Percentiles rank a stretch among this genome's conserved stretches.
phyloP scores from a whole-genome alignment of 1,140 invertebrate species.

The Acromyrmex echinatior region DNA sequence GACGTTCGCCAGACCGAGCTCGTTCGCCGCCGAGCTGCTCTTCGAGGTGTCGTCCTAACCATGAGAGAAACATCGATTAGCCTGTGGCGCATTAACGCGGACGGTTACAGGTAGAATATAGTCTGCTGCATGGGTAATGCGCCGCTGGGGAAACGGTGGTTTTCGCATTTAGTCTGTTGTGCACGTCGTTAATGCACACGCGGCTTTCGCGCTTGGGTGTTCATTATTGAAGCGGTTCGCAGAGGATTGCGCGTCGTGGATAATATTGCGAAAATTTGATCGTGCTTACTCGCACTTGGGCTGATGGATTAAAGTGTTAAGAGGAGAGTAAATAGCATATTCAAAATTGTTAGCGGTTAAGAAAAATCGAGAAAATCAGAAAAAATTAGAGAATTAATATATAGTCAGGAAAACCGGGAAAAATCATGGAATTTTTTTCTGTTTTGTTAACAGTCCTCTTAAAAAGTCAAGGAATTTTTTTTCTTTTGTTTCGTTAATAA shows the following conservation, averaged over 20 bases:
- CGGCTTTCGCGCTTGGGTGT: conserved; percentile 27
- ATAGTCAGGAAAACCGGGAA: too few species aligned
- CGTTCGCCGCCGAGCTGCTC: conserved; percentile 93
- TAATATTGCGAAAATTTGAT: conserved; percentile 54
- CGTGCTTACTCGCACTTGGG: neutral
- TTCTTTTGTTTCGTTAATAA: too few species aligned
- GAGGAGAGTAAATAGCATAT: neutral
- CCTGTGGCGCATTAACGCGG: conserved; percentile 34
- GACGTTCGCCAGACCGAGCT: conserved; percentile 95
- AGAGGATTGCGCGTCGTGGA: conserved; percentile 5
- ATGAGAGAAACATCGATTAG: conserved; percentile 53
- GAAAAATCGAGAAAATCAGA: too few species aligned
- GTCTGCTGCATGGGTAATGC: conserved; percentile 28
- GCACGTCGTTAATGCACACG: conserved; percentile 46
- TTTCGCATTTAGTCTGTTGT: conserved; percentile 51
- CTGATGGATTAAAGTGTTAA: conserved; percentile 27
- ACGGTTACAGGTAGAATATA: conserved; percentile 10
- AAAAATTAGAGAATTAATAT: too few species aligned
- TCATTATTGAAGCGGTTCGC: conserved; percentile 47
- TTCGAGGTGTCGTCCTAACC: conserved; percentile 94
- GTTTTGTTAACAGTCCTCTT: too few species aligned
- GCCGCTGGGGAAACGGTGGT: conserved; percentile 33
- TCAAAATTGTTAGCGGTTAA: too few species aligned
- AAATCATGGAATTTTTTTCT: too few species aligned
- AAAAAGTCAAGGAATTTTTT: too few species aligned